Percentiles rank a stretch among this genome's conserved stretches.
phyloP scores from a whole-genome alignment of 2,113 vertebrate genomes.

The Casuarius casuarius region DNA sequence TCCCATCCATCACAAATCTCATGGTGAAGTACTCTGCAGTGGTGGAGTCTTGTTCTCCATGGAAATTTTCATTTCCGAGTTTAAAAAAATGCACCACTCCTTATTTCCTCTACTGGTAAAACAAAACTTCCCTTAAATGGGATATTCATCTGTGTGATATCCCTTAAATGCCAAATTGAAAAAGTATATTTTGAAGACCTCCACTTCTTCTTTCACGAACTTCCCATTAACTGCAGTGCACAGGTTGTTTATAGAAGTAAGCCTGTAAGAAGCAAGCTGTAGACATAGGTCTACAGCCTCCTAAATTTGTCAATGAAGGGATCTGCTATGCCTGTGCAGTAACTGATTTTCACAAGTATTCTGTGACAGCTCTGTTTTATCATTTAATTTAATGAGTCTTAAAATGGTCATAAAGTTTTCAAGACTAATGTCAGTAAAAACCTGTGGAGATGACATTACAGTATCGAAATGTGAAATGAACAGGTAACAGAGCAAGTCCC shows the following conservation, averaged over 20 bases:
- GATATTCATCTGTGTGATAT: not conserved
- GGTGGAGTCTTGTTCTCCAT: not conserved
- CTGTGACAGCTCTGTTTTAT: not conserved
- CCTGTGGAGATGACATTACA: not conserved
- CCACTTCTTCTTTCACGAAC: not conserved
- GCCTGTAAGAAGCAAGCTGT: not conserved
- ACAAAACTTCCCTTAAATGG: not conserved
- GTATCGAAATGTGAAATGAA: not conserved
- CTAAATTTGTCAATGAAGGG: not conserved
- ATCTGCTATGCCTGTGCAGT: not conserved
- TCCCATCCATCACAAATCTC: not conserved
- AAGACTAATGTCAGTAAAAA: not conserved
- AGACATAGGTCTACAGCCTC: not conserved
- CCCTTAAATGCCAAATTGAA: not conserved
- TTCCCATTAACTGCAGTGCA: not conserved
- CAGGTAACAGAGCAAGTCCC: not conserved
- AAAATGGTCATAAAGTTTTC: not conserved
- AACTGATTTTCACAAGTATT: not conserved
- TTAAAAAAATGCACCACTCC: not conserved
- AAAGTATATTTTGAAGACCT: not conserved
- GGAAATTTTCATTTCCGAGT: not conserved
- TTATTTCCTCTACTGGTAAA: not conserved
- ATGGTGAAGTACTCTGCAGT: not conserved
- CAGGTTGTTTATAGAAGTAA: not conserved
- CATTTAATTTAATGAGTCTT: not conserved